Evolutionary conservation across 2,888 invertebrate species (phyloP).

Genomic region (Cosmopolites sordidus): DNA sequence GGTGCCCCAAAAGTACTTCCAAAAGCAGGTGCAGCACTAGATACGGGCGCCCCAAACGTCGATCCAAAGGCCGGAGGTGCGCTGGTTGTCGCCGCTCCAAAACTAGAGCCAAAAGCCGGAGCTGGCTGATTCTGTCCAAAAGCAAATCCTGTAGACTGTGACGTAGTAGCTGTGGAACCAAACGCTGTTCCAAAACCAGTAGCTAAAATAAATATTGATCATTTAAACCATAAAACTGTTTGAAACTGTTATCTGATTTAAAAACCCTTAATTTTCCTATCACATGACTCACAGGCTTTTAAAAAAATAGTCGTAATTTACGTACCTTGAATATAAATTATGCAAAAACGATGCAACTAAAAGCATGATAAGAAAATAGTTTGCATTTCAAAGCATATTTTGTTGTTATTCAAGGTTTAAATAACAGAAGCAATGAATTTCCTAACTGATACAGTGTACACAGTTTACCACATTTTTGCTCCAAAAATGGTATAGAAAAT

Average conservation of each 20-base stretch:
- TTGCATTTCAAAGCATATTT: not conserved
- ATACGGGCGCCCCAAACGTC: constrained; percentile 32
- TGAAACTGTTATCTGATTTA: not conserved
- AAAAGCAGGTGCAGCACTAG: constrained; percentile 43
- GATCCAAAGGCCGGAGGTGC: constrained; percentile 31
- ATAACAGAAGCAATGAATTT: constrained; percentile 3
- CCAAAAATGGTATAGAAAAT: not conserved
- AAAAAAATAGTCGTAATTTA: not conserved
- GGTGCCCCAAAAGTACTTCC: constrained; percentile 45
- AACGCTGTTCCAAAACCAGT: constrained; percentile 48
- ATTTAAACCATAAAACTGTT: too few species aligned
- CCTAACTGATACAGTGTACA: not conserved
- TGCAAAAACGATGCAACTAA: not conserved
- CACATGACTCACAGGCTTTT: not conserved
- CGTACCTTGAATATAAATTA: not conserved
- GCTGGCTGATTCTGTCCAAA: constrained; percentile 35
- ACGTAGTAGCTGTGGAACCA: constrained; percentile 31
- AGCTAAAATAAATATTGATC: constrained; percentile 35
- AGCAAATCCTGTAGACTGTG: constrained; percentile 42
- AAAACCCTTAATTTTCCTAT: not conserved
- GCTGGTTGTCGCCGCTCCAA: constrained; percentile 32
- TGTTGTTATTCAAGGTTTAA: not conserved
- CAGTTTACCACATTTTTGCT: not conserved
- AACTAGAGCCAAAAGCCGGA: constrained; percentile 41
- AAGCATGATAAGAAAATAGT: not conserved